Evolutionary conservation across 2,888 invertebrate genomes (phyloP), one percentile per base, ranked within the genome.

Genomic region (Mimas tiliae): DNA sequence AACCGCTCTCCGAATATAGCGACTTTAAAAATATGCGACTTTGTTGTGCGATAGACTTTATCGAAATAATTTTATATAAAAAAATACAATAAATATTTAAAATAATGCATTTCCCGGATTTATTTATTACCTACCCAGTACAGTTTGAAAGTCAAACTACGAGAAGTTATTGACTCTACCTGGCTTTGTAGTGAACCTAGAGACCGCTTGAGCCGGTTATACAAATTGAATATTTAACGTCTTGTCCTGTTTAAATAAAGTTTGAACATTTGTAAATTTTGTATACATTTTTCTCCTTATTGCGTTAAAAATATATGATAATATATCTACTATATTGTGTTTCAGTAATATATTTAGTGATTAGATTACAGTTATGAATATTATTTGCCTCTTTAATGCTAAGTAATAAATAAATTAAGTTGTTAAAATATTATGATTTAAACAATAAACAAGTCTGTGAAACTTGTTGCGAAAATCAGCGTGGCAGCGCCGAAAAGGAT

Each of bases 151-250:
- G 38, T 42, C 12, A 19, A 8, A 38, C 12, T 42, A 19, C 19
- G 12, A 16, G 4, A 38, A 19, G 58, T 58, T 58, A 58, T 58
- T 58, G 58, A 58, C 58, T 42, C 58, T 58, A 58, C 58, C 19
- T 58, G 3, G 11, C 42, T 19, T 58, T 58, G 58, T 58, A 42
- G 16, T 38, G 19, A 42, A 19, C 58, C 58, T 42, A 58, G 58
- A 58, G 42, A 58, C 42, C 19, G 42, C 58, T 19, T 16, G 38
- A 58, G 58, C 58, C 58, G 58, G 38, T 58, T 58, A 58, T 42
- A 45, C 45, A 14, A 58, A n/a, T 38, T 16, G 12, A 21, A 58
- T 12, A 19, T 58, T 38, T 58, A 38, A 38, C 12, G 19, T 12
- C 42, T 55, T 34, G 19, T 42, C 58, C 42, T 19, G 38, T 58